Percentiles rank a stretch among this genome's conserved stretches.
Evolutionary conservation across 2,888 invertebrate species (phyloP).

Genomic region (Pristionchus maxplancki): DNA sequence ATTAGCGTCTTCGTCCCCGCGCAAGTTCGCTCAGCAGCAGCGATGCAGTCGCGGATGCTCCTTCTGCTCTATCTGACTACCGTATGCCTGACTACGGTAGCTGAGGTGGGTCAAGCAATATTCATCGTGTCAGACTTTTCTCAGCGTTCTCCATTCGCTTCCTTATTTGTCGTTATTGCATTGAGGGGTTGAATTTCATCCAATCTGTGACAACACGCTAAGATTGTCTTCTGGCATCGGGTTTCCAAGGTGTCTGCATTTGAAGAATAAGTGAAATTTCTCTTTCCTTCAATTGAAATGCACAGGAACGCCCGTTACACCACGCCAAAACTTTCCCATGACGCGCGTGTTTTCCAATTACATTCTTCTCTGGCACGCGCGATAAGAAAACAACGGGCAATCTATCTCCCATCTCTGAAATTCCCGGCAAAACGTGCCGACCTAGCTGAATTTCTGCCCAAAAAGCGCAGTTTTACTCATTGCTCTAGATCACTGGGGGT

Average conservation of each 20-base stretch:
- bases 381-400: constrained; percentile 30
- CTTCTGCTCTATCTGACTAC: neutral
- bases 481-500: neutral
- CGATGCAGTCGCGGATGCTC: neutral
- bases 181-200: too few relatives aligned
- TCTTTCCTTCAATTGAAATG: too few relatives aligned
- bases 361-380: neutral
- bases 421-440: neutral
- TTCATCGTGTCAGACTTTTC: too few relatives aligned
- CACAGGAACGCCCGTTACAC: too few relatives aligned
- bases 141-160: too few relatives aligned
- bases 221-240: too few relatives aligned
- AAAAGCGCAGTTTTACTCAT: neutral
- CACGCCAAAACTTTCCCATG: neutral
- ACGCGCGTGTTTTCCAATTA: neutral
- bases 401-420: neutral
- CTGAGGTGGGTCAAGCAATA: neutral
- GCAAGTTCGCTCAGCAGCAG: neutral
- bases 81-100: neutral
- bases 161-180: too few relatives aligned
- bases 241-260: too few relatives aligned
- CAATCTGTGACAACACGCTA: too few relatives aligned
- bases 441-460: neutral
- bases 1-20: neutral
- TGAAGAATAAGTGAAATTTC: too few relatives aligned